Base-by-base conservation (phyloP, 2,888 invertebrate species). In the Marasmarcha lunaedactyla region DNA sequence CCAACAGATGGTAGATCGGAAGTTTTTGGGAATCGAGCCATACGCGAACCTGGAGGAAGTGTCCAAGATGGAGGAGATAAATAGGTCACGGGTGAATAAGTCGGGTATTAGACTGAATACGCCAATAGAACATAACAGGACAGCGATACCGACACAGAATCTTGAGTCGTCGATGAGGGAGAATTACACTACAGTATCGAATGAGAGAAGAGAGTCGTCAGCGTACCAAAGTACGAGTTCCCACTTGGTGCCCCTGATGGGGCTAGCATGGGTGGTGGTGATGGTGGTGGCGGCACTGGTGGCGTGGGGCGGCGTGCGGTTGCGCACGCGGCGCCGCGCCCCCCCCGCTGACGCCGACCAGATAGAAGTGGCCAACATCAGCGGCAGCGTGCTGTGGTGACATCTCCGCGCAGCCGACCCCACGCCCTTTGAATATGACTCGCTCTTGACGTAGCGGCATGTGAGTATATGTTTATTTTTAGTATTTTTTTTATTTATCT, bases 301-400 rank as follows among this genome's bases (percentile, higher is more conserved):
- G 30, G 83, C 86, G 1, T 85, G 86, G 55, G 68, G 86, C 14
- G 79, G 77, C 52, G 74, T 78, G 51, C 70, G 81, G 26, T 49
- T 77, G 47, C 65, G 74, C 50, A 66, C 72, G 54, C 68, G 78
- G 64, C 63, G 45, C 59, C 56, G 38, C 49, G 54, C 44, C 60
- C 20, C 2, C 39, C 49, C 59, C 38, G 67, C 68, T 40, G 54
- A 60, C 25, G 71, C 68, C 49, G 78, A 83, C 56, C 81, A 84
- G 59, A 84, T 89, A 77, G 89, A 90, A 66, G 89, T 89, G 63
- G 73, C 84, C 40, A 84, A 81, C 67, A 84, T 84, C 55, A 87
- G 88, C 42, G 87, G 89, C 38, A 85, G 88, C 36, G 89, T 90
- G 55, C 78, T 90, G 45, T 90, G 90, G 90, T 90, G 90, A 90